Evolutionary conservation across 1,140 invertebrate species (phyloP).

Genomic region (Hormaphis cornu): DNA sequence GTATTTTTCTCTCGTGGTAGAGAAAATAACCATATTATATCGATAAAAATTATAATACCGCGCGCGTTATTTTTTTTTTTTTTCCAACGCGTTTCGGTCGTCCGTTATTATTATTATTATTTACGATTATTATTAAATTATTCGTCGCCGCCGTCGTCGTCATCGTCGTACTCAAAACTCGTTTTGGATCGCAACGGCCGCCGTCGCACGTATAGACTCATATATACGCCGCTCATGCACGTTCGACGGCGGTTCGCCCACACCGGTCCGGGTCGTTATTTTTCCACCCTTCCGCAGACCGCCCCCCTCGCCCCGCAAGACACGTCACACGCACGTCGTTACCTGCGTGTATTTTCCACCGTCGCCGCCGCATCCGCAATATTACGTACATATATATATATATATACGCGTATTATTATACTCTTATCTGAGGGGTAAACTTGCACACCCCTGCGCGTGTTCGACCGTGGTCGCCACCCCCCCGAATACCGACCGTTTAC

Average conservation of each 20-base stretch:
- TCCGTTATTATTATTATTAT: background rate
- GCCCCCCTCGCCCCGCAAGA: background rate
- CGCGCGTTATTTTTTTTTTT: no score
- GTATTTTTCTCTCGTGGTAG: no score
- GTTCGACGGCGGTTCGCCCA: background rate
- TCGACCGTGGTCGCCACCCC: no score
- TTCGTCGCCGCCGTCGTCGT: background rate
- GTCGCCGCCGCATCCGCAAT: no score
- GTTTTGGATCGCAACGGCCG: background rate
- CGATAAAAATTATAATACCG: no score
- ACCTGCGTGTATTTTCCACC: background rate
- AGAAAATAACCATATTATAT: no score
- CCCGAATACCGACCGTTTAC: no score
- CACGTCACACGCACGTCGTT: background rate
- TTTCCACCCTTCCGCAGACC: background rate
- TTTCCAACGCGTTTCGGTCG: background rate
- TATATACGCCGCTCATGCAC: background rate
- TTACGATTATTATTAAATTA: background rate
- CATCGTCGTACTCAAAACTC: background rate
- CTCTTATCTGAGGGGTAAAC: no score
- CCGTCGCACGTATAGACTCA: background rate
- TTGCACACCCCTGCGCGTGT: no score
- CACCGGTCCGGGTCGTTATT: constrained; percentile 12
- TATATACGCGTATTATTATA: no score
- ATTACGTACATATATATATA: no score